A percentile compares a stretch with the other conserved stretches of the same genome.
These are phyloP conservation scores for Tethea ocularis DNA, from an alignment of 2,888 invertebrate genomes.

Conservation along the genomic window DNA sequence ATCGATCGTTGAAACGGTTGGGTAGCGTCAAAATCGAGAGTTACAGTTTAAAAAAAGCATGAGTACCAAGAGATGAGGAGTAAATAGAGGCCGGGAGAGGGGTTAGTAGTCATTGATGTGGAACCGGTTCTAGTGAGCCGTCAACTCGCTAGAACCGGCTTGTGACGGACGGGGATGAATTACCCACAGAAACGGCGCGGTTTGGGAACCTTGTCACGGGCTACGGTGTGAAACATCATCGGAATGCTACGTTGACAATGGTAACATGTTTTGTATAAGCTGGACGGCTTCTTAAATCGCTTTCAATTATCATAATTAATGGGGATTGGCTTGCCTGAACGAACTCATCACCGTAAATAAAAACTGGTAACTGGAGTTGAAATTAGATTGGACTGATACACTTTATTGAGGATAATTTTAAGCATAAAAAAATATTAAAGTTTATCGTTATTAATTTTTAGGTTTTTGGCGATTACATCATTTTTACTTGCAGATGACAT, in stretches of 20 bases:
- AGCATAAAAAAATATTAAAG: too few relatives aligned
- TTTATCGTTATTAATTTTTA: background rate
- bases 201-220: slow-evolving; percentile 55
- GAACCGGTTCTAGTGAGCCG: slow-evolving; percentile 65
- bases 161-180: slow-evolving; percentile 76
- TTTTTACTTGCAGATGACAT: background rate
- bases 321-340: slow-evolving; percentile 15
- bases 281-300: slow-evolving; percentile 1
- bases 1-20: slow-evolving; percentile 43
- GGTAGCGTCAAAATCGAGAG: slow-evolving; percentile 68
- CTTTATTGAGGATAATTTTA: background rate
- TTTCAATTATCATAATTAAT: slow-evolving; percentile 6
- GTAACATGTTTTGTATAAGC: slow-evolving; percentile 7
- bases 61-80: slow-evolving; percentile 56
- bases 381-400: background rate
- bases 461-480: background rate
- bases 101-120: slow-evolving; percentile 79
- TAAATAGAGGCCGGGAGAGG: slow-evolving; percentile 60
- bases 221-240: slow-evolving; percentile 32
- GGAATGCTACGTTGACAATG: slow-evolving; percentile 24
- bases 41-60: slow-evolving; percentile 59
- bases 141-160: slow-evolving; percentile 60
- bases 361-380: background rate
- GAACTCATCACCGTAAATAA: slow-evolving; percentile 12
- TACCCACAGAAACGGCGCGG: slow-evolving; percentile 52